phyloP scores from a whole-genome alignment of 1,140 invertebrate species.

The Diachasmimorpha longicaudata region DNA sequence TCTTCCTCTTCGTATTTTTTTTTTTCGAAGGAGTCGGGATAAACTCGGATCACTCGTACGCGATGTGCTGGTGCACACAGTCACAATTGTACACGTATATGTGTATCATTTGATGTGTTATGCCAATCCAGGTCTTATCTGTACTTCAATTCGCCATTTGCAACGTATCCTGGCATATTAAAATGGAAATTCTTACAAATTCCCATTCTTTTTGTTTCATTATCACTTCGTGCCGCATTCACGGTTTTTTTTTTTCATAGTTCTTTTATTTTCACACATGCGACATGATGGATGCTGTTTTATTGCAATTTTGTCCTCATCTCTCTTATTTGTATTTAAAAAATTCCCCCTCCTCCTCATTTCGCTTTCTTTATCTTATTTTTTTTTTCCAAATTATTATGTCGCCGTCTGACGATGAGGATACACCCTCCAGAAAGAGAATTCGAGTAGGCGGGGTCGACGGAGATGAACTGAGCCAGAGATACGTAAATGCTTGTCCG shows the following conservation, averaged over 20 bases:
- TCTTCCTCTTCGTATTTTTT: not conserved
- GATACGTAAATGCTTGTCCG: not conserved
- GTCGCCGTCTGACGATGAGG: constrained; percentile 3
- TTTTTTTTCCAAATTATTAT: constrained; percentile 1
- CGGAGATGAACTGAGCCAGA: constrained; percentile 7
- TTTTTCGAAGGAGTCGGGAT: not conserved
- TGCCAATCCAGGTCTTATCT: not conserved
- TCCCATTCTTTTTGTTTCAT: not conserved
- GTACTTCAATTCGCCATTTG: not conserved
- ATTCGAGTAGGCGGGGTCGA: not conserved
- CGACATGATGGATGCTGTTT: not conserved
- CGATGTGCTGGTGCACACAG: not conserved
- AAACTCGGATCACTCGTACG: not conserved
- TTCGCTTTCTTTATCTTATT: not conserved
- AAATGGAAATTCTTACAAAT: not conserved
- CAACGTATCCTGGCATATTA: not conserved
- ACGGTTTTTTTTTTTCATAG: not conserved
- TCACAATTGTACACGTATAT: not conserved
- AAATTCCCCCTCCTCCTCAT: not conserved
- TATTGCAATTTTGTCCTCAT: not conserved
- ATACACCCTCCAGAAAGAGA: not conserved
- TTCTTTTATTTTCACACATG: not conserved
- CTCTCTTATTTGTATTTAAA: not conserved
- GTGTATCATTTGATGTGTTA: not conserved
- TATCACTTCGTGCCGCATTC: not conserved